These are phyloP conservation scores for Notolabrus celidotus DNA, from an alignment of 2,797 vertebrate genomes.

Conservation along the genomic window DNA sequence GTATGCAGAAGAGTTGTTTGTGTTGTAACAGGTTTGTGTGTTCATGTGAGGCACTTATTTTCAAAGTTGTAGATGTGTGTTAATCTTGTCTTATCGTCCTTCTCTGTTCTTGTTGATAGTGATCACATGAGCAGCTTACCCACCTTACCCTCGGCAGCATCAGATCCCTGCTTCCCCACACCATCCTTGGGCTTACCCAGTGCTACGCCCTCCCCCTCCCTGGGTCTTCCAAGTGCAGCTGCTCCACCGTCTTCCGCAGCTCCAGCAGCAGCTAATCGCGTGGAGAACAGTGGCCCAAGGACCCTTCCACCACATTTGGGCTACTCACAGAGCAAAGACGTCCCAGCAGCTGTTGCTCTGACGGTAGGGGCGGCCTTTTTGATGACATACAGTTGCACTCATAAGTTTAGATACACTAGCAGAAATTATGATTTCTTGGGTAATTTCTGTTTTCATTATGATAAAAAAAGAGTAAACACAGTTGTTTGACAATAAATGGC, in stretches of 20 bases:
- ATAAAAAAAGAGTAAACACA: no score
- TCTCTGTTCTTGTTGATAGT: slow-evolving; percentile 71
- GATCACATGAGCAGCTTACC: slow-evolving; percentile 91
- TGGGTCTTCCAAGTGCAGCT: slow-evolving; percentile 80
- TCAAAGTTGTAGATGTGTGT: neutral
- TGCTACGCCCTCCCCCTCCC: slow-evolving; percentile 83
- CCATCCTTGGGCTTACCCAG: slow-evolving; percentile 89
- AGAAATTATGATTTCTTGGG: no score
- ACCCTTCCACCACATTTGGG: slow-evolving; percentile 79
- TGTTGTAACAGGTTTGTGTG: slow-evolving; percentile 20
- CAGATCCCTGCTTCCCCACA: slow-evolving; percentile 89
- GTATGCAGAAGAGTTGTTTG: slow-evolving; percentile 67
- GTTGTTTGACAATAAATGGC: no score
- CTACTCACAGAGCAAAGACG: slow-evolving; percentile 83
- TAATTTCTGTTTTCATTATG: no score
- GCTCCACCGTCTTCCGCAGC: slow-evolving; percentile 72
- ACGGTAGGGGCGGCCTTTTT: slow-evolving; percentile 77
- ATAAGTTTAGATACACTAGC: no score
- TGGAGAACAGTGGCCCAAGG: slow-evolving; percentile 82
- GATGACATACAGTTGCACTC: no score
- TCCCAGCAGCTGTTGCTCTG: slow-evolving; percentile 74
- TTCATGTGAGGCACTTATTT: neutral
- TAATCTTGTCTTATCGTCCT: neutral
- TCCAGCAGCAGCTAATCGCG: slow-evolving; percentile 77
- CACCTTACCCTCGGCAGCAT: slow-evolving; percentile 84